Evolutionary conservation across 2,797 vertebrate species (phyloP), one percentile per base, ranked within the genome.

Genomic region (Oreortyx pictus): DNA sequence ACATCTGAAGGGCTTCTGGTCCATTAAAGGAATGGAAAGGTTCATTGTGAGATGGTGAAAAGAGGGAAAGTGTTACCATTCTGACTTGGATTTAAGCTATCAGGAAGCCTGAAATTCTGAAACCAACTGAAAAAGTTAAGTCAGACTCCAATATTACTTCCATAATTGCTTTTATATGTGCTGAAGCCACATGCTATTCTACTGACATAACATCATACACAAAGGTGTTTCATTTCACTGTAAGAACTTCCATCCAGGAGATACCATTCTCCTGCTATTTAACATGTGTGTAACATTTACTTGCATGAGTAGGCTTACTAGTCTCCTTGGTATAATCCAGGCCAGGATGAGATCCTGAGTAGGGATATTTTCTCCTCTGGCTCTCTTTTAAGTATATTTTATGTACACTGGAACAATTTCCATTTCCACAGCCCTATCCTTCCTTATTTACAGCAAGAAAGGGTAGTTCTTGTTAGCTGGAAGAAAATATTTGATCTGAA

Each of bases 191-290:
- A 93, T 97, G 89, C 86, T 96, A 94, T 96, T 97, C 78, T 87
- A 82, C 10, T 94, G 95, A 96, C 86, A 87, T 95, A 94, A 91
- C 92, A 88, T 86, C 81, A 88, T 82, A 95, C 91, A 88, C 41
- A 67, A 94, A 96, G 92, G 96, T 97, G 96, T 96, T 96, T 96
- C 91, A 96, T 95, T 96, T 95, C 61, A 94, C 56, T n/a, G 1
- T 85, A 89, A 96, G 89, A 93, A 61, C 94, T 93, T 89, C 89
- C 68, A 94, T 81, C 57, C 68, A 88, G 84, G 88, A 90, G 94
- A 82, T 80, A 91, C 77, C 64, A 61, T 92, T 95, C 91, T 80
- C n/a, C 64, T 67, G 37, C 71, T 19, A 76, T 77, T 89, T 87
- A 89, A 85, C 89, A 88, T 3, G 2, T 89, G 77, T 90, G 46